Evolutionary conservation across 2,888 invertebrate genomes (phyloP).

Genomic region (Fabriciana adippe): DNA sequence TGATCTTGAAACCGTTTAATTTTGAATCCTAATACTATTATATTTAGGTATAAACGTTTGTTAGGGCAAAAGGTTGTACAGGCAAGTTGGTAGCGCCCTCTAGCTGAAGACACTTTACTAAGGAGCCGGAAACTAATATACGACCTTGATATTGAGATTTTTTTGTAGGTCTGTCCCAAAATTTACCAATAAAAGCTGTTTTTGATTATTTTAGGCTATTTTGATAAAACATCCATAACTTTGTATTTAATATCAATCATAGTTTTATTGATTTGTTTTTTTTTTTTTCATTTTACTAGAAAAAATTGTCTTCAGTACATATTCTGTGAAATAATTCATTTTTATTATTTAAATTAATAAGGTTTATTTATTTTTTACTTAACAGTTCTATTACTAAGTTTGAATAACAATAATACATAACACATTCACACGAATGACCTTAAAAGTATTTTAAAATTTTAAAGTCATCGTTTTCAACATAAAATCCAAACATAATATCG

Average conservation of each 20-base stretch:
- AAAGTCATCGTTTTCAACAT: slow-evolving; percentile 3
- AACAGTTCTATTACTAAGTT: too few species aligned
- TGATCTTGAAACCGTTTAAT: slow-evolving; percentile 36
- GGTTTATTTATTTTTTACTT: not conserved
- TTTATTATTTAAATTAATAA: too few species aligned
- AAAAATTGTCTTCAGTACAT: too few species aligned
- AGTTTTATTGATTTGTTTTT: too few species aligned
- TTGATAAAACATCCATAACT: too few species aligned
- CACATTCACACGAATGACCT: too few species aligned
- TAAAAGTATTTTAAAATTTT: not conserved
- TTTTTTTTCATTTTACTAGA: too few species aligned
- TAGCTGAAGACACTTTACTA: slow-evolving; percentile 62
- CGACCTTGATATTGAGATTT: slow-evolving; percentile 33
- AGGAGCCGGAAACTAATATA: slow-evolving; percentile 59
- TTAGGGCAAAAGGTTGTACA: slow-evolving; percentile 55
- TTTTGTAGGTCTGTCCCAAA: slow-evolving; percentile 14
- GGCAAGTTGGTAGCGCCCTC: slow-evolving; percentile 62
- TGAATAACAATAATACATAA: too few species aligned
- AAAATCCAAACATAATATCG: slow-evolving; percentile 10
- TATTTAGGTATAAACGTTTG: slow-evolving; percentile 49
- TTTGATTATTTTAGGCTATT: too few species aligned
- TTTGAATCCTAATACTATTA: slow-evolving; percentile 50
- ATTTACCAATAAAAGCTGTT: not conserved
- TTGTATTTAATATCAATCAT: too few species aligned
- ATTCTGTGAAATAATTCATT: too few species aligned